Evolutionary conservation across 2,113 vertebrate genomes (phyloP), one percentile per base, ranked within the genome.

Genomic region (Brachyhypopomus occidentalis): DNA sequence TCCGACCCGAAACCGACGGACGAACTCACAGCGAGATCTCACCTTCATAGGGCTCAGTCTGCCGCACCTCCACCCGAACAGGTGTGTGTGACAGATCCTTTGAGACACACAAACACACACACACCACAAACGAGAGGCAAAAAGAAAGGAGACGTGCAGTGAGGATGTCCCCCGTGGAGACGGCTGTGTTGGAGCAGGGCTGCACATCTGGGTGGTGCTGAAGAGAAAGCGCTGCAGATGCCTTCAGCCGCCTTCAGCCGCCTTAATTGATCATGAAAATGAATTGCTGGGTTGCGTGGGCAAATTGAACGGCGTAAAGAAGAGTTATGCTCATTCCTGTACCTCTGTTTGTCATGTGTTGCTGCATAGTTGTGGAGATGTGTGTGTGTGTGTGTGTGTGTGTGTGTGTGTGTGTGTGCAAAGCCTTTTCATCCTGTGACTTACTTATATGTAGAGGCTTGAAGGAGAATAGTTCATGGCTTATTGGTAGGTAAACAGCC

Each of bases 201-300:
- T 59, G 23, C 36, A 79, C 70, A 72, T 86, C 82, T 70, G 78
- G 70, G 73, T 77, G 62, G 85, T 79, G 90, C 90, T 88, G 85
- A 79, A 27, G 88, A 85, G 74, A 86, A 90, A 87, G 87, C 90
- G 90, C 91, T 89, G 86, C 85, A 89, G 83, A 87, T 64, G 90
- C 92, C 92, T 88, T 84, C 75, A 92, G 93, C 88, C 89, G 89
- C 89, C 79, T 87, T 92, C n/a, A n/a, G n/a, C n/a, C n/a, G n/a
- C n/a, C n/a, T n/a, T n/a, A 92, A 92, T 93, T 93, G 92, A 93
- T 94, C 92, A 90, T 89, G 89, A 91, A 89, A 91, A 93, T 89
- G 91, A 92, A 92, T 90, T 86, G 89, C 90, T 63, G 22, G 81
- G 87, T 84, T 81, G 85, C 73, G 60, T 60, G 77, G 88, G 90